Evolutionary conservation across 2,888 invertebrate species (phyloP), one percentile per base, ranked within the genome.

Genomic region (Limnephilus lunatus): DNA sequence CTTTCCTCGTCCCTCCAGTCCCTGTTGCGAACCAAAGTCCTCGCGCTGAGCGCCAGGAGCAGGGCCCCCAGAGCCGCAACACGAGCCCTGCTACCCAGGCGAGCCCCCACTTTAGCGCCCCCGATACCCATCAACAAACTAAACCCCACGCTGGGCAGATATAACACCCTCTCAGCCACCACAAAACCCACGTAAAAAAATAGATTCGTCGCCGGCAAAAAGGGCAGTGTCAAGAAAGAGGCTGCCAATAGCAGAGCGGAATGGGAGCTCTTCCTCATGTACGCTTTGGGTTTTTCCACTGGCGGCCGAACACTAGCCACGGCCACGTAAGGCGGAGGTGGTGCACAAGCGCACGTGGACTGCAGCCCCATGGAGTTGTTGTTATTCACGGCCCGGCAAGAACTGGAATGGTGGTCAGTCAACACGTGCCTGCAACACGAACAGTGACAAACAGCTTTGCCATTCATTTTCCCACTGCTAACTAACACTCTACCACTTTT

Each of bases 181-280:
- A 99, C 99, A 95, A 99, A 99, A 89, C 99, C 99, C 93, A 99
- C 99, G 95, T 99, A 99, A 96, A 99, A 99, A 95, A 99, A 98
- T 94, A 99, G 96, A 97, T 99, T 99, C 94, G 98, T 98, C 93
- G 99, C 99, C 94, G 99, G 99, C 94, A 99, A 96, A 96, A 99
- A 99, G 93, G 99, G 99, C 94, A 99, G 96, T 94, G 98, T 97
- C 95, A 99, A 97, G 94, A 99, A 97, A 90, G 98, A 97, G 94
- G 97, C 96, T 94, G 97, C 97, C 95, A 97, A 96, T 93, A 97
- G 95, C 94, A 95, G 94, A 93, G 96, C 95, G 94, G 95, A 95
- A 95, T 95, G 95, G 94, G 96, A 95, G 94, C 94, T 94, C 93
- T 95, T 94, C 94, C 95, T 94, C 94, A 95, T 94, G 94, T 96